Evolutionary conservation across 2,113 vertebrate species (phyloP).

Genomic region (Macrotus californicus): DNA sequence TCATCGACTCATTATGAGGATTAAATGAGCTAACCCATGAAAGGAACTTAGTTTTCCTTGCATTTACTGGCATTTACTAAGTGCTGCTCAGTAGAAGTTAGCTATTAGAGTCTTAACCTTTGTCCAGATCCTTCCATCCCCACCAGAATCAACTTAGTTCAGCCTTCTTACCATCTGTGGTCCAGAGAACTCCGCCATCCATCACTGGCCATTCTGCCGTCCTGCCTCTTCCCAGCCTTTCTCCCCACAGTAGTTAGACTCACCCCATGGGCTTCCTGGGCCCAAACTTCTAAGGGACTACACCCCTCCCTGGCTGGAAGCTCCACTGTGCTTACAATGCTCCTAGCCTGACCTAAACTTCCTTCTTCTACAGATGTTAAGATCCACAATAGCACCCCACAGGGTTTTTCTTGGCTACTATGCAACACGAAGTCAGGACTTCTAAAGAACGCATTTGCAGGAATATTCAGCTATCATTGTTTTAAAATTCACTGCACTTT

Average conservation of each 20-base stretch:
- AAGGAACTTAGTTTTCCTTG: background rate
- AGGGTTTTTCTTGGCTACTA: background rate
- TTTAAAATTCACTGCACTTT: background rate
- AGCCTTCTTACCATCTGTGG: background rate
- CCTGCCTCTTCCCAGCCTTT: background rate
- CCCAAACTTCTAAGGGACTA: background rate
- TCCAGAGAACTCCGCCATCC: background rate
- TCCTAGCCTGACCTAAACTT: background rate
- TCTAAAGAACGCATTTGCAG: background rate
- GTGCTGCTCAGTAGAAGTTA: background rate
- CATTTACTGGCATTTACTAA: background rate
- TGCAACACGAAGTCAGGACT: background rate
- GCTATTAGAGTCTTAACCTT: background rate
- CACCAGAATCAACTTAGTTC: background rate
- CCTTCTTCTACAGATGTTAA: background rate
- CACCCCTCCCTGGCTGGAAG: background rate
- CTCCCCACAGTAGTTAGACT: background rate
- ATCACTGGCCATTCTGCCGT: background rate
- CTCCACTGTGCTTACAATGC: background rate
- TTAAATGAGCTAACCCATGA: background rate
- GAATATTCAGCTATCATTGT: background rate
- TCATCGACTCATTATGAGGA: background rate
- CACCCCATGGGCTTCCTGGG: background rate
- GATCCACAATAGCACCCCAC: background rate
- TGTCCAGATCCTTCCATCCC: background rate